Base-by-base conservation (phyloP, 1,140 invertebrate genomes). In the Chrysoperla carnea region DNA sequence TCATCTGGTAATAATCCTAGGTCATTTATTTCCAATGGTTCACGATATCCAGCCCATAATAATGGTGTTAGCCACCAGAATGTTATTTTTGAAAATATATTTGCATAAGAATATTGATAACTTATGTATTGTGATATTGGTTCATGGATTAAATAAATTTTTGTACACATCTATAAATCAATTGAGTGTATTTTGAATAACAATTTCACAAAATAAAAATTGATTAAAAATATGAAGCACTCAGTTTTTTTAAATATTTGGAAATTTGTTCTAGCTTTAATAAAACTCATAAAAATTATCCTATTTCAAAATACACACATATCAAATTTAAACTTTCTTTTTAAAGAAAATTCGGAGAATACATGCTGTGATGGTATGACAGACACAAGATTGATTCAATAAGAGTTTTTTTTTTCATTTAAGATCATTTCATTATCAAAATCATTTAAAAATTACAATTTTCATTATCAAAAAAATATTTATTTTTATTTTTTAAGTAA, bases 31-130 rank as follows among this genome's bases (percentile, higher is more conserved):
- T 83, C 75, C 11, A 85, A 55, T 1, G 79, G 73, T 14, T 62
- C 62, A 37, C 65, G 64, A 54, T 76, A 84, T 17, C 83, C 81
- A 45, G 69, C 60, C 44, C 67, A 63, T 3, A 89, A 54, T 3
- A 87, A 56, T 5, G 70, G 61, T 36, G 72, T 76, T 15, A 87
- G 57, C 84, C 84, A 89, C 58, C 73, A 83, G 56, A 84, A 89
- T 11, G 77, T 76, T 33, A 77, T 66, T 59, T 76, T 78, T 0
- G 79, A 82, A 45, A 75, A 72, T 41, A 81, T 72, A 52, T 73
- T 73, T 6, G 71, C 69, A 42, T 67, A 59, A 9, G 68, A 65
- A 46, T 81, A 73, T 46, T 68, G 31, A 33, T 33, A 33, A 12
- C 31, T 33, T 2, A 12, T 49, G 48, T 67, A 71, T 41, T 41